These are phyloP conservation scores for Eclectus roratus DNA, from an alignment of 2,113 vertebrate genomes.

Conservation along the genomic window DNA sequence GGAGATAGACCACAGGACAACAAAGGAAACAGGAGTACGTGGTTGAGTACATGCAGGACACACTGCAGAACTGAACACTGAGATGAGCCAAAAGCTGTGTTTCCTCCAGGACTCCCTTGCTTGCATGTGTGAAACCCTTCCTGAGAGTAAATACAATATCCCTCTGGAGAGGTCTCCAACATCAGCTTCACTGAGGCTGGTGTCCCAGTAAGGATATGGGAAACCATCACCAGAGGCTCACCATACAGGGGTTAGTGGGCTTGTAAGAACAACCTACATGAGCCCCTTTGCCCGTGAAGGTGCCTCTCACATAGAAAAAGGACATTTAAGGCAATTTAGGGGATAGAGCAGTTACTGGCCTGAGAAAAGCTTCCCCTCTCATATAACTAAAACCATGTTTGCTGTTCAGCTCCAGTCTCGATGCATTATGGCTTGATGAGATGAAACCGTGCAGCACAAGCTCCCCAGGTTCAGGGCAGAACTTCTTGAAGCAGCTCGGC, in stretches of 20 bases:
- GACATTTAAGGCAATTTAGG: conserved; percentile 7
- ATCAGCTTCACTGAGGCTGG: conserved; percentile 31
- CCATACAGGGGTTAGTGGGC: not conserved
- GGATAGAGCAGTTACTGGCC: not conserved
- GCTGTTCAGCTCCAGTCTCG: conserved; percentile 17
- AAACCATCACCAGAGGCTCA: conserved; percentile 50
- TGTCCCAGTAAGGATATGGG: conserved; percentile 61
- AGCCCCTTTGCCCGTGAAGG: conserved; percentile 49
- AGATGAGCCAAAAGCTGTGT: conserved; percentile 34
- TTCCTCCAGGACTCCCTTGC: conserved; percentile 14
- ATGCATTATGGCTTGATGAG: conserved; percentile 45
- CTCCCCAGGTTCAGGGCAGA: conserved; percentile 49
- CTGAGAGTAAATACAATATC: conserved; percentile 60
- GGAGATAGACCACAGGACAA: conserved; percentile 14
- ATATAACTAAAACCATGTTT: conserved; percentile 43
- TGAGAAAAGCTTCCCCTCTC: not conserved
- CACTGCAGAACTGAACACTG: not conserved
- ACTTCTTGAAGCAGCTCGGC: conserved; percentile 52
- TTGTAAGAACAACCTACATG: conserved; percentile 23
- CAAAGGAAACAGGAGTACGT: conserved; percentile 25
- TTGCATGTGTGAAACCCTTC: conserved; percentile 12
- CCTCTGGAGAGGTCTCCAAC: conserved; percentile 55
- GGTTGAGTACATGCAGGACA: not conserved
- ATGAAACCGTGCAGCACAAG: not conserved
- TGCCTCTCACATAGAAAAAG: conserved; percentile 21